Base-by-base conservation (phyloP, 2,888 invertebrate species). In the Eumerus sabulonum region DNA sequence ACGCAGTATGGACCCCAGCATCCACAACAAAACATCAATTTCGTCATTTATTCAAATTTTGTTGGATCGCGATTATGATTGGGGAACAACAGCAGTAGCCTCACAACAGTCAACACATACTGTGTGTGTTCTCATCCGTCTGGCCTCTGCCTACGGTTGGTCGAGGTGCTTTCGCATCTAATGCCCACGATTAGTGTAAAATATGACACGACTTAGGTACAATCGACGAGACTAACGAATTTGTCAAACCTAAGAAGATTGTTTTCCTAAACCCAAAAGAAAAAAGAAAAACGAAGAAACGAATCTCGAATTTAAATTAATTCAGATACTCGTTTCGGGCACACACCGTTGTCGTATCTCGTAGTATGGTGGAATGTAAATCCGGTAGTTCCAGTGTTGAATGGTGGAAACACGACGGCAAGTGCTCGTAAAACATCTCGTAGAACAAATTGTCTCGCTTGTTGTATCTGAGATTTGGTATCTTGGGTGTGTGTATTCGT, bases 191-290 rank as follows among this genome's bases (percentile, higher is more conserved):
- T 73, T 56, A 66, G 53, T 73, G 48, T 66, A 47, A 59, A 67
- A 67, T 73, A 68, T 67, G 40, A 68, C 57, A 16, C 42, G 38
- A 63, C 63, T 54, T 67, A 38, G 11, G 16, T 38, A 53, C 53
- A 27, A 45, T 18, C 60, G 60, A 35, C 68, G 17, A 62, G 42
- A 45, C 53, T 42, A 50, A 76, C 63, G 70, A 76, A 76, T 59
- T 63, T 76, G 71, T 64, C 71, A 76, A 74, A 68, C 51, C 68
- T 79, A 79, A 79, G 79, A 74, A 64, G 79, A 68, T 79, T 79
- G 54, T 74, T 74, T 73, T 56, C 74, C 68, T 74, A 74, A 79
- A 79, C 70, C 79, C 74, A 73, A 70, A 70, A 4, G 35, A 38
- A 19, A n/a, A 59, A 50, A 19, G n/a, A n/a, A 79, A 73, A 70